Evolutionary conservation across 1,140 invertebrate genomes (phyloP), one percentile per base, ranked within the genome.

Genomic region (Bombus balteatus): DNA sequence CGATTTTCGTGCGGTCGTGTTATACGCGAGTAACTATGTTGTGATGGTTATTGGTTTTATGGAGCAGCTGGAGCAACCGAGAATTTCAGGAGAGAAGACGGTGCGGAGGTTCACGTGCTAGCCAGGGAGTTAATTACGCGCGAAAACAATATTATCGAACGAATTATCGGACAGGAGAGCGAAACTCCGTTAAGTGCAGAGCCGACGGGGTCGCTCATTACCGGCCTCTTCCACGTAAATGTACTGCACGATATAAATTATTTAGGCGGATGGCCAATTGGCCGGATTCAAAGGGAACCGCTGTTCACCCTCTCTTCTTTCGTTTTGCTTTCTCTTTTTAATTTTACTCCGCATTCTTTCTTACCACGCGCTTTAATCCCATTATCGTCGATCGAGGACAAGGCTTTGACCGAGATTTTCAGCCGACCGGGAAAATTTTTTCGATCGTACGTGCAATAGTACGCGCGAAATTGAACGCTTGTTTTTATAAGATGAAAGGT

Each of bases 61-160:
- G 73, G 41, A 65, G 70, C 73, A 72, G 85, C 37, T 39, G 62
- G 85, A 78, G 75, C 88, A 65, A 77, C 75, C 80, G 85, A 87
- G 86, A 89, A 87, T 89, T 89, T 89, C 85, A 77, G 65, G 80
- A 83, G 47, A 57, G 85, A 87, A 79, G 68, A 34, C 41, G 75
- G 57, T 76, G 72, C 62, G 65, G 3, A 43, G 71, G 85, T 79
- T 74, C 79, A 68, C 57, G 83, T 78, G 62, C 80, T 81, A 37
- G 77, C 53, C 74, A 81, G 77, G 37, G 83, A 87, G 84, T 91
- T 90, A 92, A 92, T 92, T 92, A 91, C 90, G 82, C 83, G 86
- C 81, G 88, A 88, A 92, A 92, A 88, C 87, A 90, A 91, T 90
- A 90, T 92, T 90, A 87, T 91, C 90, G 85, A 90, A 90, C 86